Conservation (phyloP, 2,113 vertebrate genomes). For the Dipodomys spectabilis region DNA sequence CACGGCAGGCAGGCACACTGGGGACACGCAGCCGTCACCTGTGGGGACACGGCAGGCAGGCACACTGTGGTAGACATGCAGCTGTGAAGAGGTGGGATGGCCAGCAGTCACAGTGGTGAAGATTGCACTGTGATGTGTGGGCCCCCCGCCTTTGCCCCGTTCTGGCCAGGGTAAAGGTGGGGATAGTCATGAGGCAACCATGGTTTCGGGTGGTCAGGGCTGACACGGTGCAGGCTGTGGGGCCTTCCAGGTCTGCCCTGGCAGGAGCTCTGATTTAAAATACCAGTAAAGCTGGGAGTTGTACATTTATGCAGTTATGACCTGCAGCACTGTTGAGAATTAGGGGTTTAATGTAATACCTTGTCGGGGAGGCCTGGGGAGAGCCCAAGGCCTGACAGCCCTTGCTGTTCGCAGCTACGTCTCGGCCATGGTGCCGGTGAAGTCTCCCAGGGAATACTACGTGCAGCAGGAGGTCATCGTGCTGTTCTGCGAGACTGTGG, state of each 20-base stretch:
- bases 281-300: accelerated
- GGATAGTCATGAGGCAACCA: too few relatives aligned
- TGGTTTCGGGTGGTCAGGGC: not conserved
- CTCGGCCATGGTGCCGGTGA: conserved; percentile 99
- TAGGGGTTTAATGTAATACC: not conserved
- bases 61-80: too few relatives aligned
- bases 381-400: not conserved
- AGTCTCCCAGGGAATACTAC: conserved; percentile 98
- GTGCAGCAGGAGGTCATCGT: conserved; percentile 98
- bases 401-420: conserved; percentile 90
- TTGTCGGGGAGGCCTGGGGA: accelerated
- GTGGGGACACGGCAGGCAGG: too few relatives aligned
- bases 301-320: accelerated
- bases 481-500: conserved; percentile 98
- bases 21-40: too few relatives aligned
- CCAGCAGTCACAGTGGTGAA: accelerated
- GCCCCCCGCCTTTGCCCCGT: too few relatives aligned
- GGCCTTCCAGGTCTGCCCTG: accelerated
- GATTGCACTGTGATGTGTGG: too few relatives aligned
- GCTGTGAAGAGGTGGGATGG: too few relatives aligned
- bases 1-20: too few relatives aligned
- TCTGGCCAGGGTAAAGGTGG: too few relatives aligned
- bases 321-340: accelerated
- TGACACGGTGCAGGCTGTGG: accelerated
- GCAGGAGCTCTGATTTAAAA: not conserved